Evolutionary conservation across 2,797 vertebrate genomes (phyloP).

Genomic region (Triplophysa bombifrons): DNA sequence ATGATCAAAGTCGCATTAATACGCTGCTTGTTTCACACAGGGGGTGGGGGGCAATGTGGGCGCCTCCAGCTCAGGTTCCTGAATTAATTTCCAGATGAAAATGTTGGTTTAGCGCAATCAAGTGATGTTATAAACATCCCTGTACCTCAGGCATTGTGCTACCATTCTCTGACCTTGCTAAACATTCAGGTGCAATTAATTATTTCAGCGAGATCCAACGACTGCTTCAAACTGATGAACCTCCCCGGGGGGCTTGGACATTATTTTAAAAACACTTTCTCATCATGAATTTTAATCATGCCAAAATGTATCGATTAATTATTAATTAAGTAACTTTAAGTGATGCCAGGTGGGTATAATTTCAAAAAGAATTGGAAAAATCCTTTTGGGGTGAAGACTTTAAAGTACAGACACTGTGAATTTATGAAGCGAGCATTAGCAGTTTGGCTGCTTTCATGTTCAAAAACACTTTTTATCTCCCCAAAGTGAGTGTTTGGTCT

Average conservation of each 20-base stretch:
- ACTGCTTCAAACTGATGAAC: constrained; percentile 74
- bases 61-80: constrained; percentile 44
- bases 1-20: constrained; percentile 55
- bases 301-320: constrained; percentile 83
- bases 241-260: constrained; percentile 73
- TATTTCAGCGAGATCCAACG: constrained; percentile 80
- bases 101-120: constrained; percentile 58
- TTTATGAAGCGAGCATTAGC: constrained; percentile 57
- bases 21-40: constrained; percentile 44
- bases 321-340: constrained; percentile 85
- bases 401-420: constrained; percentile 68
- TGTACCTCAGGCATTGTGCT: constrained; percentile 64
- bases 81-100: constrained; percentile 60
- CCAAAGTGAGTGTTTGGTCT: constrained; percentile 64
- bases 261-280: constrained; percentile 83
- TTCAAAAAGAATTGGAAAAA: constrained; percentile 75
- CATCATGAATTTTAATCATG: constrained; percentile 85
- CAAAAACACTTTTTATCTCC: constrained; percentile 69
- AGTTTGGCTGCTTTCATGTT: constrained; percentile 69
- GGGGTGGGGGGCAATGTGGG: constrained; percentile 15
- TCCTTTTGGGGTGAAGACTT: constrained; percentile 72
- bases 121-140: constrained; percentile 58
- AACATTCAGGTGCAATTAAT: constrained; percentile 84
- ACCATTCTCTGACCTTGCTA: constrained; percentile 76
- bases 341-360: constrained; percentile 83